These are phyloP conservation scores for Ypsolopha scabrella DNA, from an alignment of 2,888 invertebrate genomes.

Conservation along the genomic window DNA sequence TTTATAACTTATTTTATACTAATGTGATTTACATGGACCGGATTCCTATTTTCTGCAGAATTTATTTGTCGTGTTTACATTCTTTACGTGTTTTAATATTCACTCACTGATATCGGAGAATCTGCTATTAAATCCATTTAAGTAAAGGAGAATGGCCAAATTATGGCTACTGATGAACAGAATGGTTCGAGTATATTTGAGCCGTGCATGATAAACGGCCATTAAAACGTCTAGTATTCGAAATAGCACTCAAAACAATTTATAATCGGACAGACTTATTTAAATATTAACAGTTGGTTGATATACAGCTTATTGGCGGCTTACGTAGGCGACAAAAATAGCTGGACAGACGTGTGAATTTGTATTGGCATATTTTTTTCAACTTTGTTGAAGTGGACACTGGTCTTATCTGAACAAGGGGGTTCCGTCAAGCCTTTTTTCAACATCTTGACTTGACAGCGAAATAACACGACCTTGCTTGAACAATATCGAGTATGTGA, in stretches of 20 bases:
- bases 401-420: no score
- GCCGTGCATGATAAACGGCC: constrained; percentile 24
- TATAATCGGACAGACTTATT: constrained; percentile 42
- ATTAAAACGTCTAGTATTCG: constrained; percentile 22
- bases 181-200: constrained; percentile 19
- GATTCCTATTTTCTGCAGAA: background rate
- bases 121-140: background rate
- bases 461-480: no score
- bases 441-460: no score
- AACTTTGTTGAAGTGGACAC: no score
- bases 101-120: background rate
- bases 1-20: constrained; percentile 1
- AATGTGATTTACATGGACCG: background rate
- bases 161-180: constrained; percentile 14
- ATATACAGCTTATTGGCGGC: constrained; percentile 27
- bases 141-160: constrained; percentile 24
- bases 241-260: constrained; percentile 26
- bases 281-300: constrained; percentile 43
- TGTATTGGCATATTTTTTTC: constrained; percentile 5
- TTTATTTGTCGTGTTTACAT: background rate
- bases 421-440: no score
- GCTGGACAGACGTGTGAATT: constrained; percentile 28
- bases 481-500: no score
- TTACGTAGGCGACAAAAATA: constrained; percentile 43
- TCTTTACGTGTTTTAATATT: background rate